Evolutionary conservation across 2,113 vertebrate species (phyloP), one percentile per base, ranked within the genome.

Genomic region (Corythoichthys haematopterus): DNA sequence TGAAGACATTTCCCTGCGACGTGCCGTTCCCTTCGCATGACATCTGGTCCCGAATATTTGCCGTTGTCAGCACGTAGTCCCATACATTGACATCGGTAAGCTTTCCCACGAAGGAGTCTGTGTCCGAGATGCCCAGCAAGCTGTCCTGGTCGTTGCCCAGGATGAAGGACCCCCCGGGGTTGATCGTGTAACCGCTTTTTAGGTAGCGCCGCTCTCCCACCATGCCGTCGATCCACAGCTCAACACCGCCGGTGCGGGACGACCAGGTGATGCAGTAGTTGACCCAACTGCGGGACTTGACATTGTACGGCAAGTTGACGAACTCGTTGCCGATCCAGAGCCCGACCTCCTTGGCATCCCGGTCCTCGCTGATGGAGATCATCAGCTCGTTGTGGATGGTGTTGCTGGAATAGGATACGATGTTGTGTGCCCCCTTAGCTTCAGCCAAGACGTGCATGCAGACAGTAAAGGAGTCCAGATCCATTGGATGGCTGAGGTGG

Each of bases 251-350:
- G 0, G 70, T 72, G 50, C 78, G 78, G 36, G 95, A 93, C 0
- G 83, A 77, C 94, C 93, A 96, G 0, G 87, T 88, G 15, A 92
- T 0, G 61, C 93, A 95, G 83, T 90, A 93, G 82, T 94, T 93
- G 47, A 83, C 79, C 93, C 93, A 94, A 0, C 78, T 83, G 3
- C 73, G 68, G 0, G 89, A 75, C 15, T 20, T 58, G 1, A 78
- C 78, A 51, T 80, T 80, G 62, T 92, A 75, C 0, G 90, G 88
- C 47, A 95, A 87, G 71, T 91, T 93, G 47, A 92, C 69, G 2
- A 82, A 92, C 14, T 86, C 85, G 0, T 92, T 92, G 6, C 92
- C 91, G 0, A 97, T 68, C 91, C 92, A 90, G 13, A 93, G 69
- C 0, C 91, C 90, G 65, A 93, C 84, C 2, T 89, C 88, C 46